Evolutionary conservation across 2,797 vertebrate genomes (phyloP), one percentile per base, ranked within the genome.

Genomic region (Anguilla obscura): DNA sequence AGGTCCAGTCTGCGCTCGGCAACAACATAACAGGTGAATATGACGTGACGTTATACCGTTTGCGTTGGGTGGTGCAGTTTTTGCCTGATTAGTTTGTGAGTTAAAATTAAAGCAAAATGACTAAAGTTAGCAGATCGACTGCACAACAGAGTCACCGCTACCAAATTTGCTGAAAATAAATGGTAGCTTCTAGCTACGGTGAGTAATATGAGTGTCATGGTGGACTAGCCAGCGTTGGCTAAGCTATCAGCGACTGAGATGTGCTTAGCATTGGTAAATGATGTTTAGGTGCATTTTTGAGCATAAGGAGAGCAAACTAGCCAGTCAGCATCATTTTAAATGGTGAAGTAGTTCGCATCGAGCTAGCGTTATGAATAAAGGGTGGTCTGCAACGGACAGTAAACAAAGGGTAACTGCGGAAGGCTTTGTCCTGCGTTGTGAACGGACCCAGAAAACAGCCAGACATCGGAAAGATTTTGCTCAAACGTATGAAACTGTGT

Each of bases 1-100:
- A 97, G 5, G 94, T 98, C 8, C 98, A 97, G 0, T 92, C 94
- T 30, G 96, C 95, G 63, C 91, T 98, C 16, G 91, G 86, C 60
- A 94, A 95, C 58, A 88, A 90, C 50, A 45, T 91, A 40, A 45
- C 86, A 56, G 90, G 84, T 48, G 91, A 89, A 52, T 30, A 79
- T 58, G 54, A n/a, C n/a, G 24, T 45, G 30, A 21, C 14, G 9
- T 40, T 45, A 18, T 40, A 45, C 36, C 14, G 16, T 3, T 40
- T 21, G 74, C 36, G 18, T 18, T 18, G 5, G 36, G 74, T 79
- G 16, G 7, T 16, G 12, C 30, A 33, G 71, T 9, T 36, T 76
- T 45, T 36, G 33, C 4, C 36, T 21, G 16, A 2, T 3, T 45
- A 18, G 33, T 79, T 40, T 79, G 6, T 21, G 74, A 79, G 74